Evolutionary conservation across 30 jellyfish, hydroid and myxozoan species (phyloP), one percentile per base, ranked within the genome.

Genomic region (Catostylus mosaicus): DNA sequence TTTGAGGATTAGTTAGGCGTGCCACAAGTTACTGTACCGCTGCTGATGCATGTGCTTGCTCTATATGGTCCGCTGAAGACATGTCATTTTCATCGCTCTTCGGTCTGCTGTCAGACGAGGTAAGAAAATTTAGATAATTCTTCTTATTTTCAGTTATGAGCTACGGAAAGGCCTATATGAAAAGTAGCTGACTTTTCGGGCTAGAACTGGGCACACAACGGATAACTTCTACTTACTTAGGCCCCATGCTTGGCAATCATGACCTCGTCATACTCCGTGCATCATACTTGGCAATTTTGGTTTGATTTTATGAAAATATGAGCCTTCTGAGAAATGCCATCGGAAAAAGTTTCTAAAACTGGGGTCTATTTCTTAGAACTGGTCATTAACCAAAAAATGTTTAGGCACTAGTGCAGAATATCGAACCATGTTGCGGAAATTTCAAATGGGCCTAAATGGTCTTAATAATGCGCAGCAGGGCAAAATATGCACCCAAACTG

Each of bases 11-110:
- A 48, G 63, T 48, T 48, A 27, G 20, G 63, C 63, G 63, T 48
- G 63, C 20, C 23, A 16, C 14, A 23, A 16, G 27, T 48, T n/a
- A n/a, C n/a, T 48, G 63, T 48, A 48, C 63, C 27, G 20, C 20
- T 6, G 63, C 63, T 48, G 23, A 48, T 48, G 63, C 63, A 48
- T 27, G 14, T 48, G 24, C 27, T 48, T 48, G 63, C 63, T 48
- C 20, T n/a, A n/a, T n/a, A n/a, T n/a, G 20, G 20, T 48, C 27
- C 63, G 24, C 63, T 48, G 63, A 48, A 48, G 63, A 2, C 63
- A 48, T 48, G 63, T 48, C 14, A 48, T 48, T 48, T 48, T 48
- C 63, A 9, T 48, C 63, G 63, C 63, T 48, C 63, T 9, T 48
- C 20, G 23, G 63, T 27, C 24, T 48, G 11, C 20, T 48, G 54